A percentile compares a stretch with the other conserved stretches of the same genome.
Conservation (phyloP, 2,797 vertebrate species). For the Mionectes olivaceus region DNA sequence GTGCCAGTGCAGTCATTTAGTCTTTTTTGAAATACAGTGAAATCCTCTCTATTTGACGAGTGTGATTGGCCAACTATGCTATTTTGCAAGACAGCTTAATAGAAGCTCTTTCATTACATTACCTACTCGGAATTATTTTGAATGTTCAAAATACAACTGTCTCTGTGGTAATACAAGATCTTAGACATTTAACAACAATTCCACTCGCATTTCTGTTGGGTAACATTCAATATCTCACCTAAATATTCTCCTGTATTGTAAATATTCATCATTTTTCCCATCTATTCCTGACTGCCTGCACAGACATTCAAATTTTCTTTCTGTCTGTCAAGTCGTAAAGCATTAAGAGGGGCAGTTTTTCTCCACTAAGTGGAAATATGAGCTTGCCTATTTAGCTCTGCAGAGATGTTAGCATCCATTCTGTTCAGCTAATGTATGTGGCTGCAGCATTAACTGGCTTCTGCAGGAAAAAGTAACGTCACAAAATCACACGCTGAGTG, state of each 20-base stretch:
- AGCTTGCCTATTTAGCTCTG: constrained; percentile 31
- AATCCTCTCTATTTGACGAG: background rate
- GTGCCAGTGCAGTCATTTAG: background rate
- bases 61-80: background rate
- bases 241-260: constrained; percentile 19
- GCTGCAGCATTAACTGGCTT: background rate
- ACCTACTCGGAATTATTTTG: background rate
- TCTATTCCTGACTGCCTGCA: constrained; percentile 1
- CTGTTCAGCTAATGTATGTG: background rate
- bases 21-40: fast-evolving
- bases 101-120: background rate
- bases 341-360: constrained; percentile 31
- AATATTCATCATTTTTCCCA: constrained; percentile 20
- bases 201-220: background rate
- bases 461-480: background rate
- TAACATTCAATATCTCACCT: constrained; percentile 13
- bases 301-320: constrained; percentile 18
- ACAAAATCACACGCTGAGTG: background rate
- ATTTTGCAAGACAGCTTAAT: background rate
- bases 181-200: constrained; percentile 23
- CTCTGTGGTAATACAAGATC: background rate
- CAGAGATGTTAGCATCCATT: background rate
- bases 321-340: constrained; percentile 18
- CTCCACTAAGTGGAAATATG: constrained; percentile 32
- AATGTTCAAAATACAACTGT: background rate